Base-by-base conservation (phyloP, 2,797 vertebrate genomes). In the Platalea minor region DNA sequence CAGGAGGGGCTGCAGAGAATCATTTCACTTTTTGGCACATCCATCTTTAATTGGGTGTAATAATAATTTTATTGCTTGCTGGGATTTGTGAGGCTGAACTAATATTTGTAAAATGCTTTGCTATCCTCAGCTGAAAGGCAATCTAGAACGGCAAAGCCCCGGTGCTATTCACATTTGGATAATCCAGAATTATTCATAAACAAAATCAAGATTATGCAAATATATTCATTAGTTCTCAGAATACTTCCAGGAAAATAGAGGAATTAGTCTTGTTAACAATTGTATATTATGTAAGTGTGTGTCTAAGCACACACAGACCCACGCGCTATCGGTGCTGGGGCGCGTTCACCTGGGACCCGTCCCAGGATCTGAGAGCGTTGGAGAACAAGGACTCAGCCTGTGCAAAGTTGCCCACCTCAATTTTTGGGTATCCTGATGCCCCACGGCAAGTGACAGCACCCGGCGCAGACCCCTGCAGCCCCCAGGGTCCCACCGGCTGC, bases 201-300 rank as follows among this genome's bases (percentile, higher is more conserved):
- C 85, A 96, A 95, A 96, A 89, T 93, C 89, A 87, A 96, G 95
- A 97, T 96, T 95, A 97, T 95, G 94, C 92, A 96, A 96, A 97
- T 89, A 50, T 89, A 93, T 97, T 96, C 89, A 95, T 95, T 95
- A 96, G 77, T 93, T 91, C 83, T 91, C 86, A 41, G 67, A 84
- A 91, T 83, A 91, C 85, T 93, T 96, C 82, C 91, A 92, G 93
- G 95, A 96, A 88, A 96, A 96, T 10, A 87, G 83, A 77, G 67
- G 89, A 94, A 95, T 96, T 94, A 94, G 89, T 93, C 91, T 93
- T 92, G 94, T 93, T 97, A 96, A 96, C 95, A 91, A 91, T 81
- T 59, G 53, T 26, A 26, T 46, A 67, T 93, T 88, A 85, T 85
- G 86, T 90, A 89, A 91, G 91, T 5, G 45, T 31, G 65, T 81